A percentile compares a stretch with the other conserved stretches of the same genome.
Evolutionary conservation across 2,797 vertebrate genomes (phyloP).

Genomic region (Psittacula derbiana): DNA sequence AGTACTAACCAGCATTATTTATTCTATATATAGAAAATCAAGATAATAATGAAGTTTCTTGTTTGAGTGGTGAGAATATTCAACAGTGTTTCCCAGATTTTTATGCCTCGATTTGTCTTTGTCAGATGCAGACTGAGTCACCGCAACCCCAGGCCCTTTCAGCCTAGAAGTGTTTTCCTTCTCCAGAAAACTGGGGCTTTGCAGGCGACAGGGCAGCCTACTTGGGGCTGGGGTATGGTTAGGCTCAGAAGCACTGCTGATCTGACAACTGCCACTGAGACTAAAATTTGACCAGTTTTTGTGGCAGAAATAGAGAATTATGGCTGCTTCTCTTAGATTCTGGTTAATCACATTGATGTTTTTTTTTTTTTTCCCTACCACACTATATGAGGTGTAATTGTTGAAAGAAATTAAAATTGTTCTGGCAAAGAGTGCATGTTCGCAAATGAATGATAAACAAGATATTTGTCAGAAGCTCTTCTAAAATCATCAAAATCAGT

Average conservation of each 20-base stretch:
- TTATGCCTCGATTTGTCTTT: background rate
- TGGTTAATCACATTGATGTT: background rate
- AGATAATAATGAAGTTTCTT: background rate
- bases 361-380: background rate
- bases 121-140: background rate
- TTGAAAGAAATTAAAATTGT: background rate
- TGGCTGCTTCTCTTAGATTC: background rate
- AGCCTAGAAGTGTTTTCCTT: background rate
- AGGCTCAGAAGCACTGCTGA: background rate
- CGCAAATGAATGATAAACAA: background rate
- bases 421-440: background rate
- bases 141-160: background rate
- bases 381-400: background rate
- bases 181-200: background rate
- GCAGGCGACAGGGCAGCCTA: accelerated
- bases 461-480: background rate
- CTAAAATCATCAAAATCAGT: background rate
- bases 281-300: background rate
- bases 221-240: background rate
- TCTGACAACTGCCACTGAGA: background rate
- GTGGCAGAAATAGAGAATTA: background rate
- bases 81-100: background rate
- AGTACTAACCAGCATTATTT: background rate
- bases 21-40: background rate
- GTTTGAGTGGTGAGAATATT: background rate